Conservation (phyloP, 2,113 vertebrate genomes). For the Odobenus rosmarus region DNA sequence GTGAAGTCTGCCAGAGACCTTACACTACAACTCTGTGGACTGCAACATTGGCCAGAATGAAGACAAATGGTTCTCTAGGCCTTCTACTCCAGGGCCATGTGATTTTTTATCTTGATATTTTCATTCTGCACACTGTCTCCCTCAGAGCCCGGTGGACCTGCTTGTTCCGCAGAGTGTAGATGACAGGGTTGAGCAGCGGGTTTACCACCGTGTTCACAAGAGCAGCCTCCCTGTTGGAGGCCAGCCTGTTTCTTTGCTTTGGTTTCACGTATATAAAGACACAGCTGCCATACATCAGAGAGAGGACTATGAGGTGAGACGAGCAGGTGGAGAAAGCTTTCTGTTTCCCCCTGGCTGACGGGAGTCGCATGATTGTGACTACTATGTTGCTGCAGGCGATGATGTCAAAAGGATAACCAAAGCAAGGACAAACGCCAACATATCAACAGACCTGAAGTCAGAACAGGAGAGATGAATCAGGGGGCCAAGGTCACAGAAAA, state of each 20-base stretch:
- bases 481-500: conserved; percentile 17
- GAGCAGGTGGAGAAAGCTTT: too few relatives aligned
- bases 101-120: not conserved
- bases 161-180: conserved; percentile 63
- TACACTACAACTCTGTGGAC: fast-evolving
- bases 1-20: not conserved
- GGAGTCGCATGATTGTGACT: not conserved
- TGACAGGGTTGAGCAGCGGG: not conserved
- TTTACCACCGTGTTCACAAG: too few relatives aligned
- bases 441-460: not conserved
- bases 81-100: not conserved
- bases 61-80: not conserved
- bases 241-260: too few relatives aligned
- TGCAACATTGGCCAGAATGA: too few relatives aligned
- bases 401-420: not conserved
- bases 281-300: too few relatives aligned
- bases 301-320: too few relatives aligned
- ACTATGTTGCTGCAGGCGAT: not conserved
- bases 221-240: too few relatives aligned
- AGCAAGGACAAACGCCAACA: not conserved
- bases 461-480: conserved; percentile 26
- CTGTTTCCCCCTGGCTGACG: too few relatives aligned
- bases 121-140: not conserved
- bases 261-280: too few relatives aligned
- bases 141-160: conserved; percentile 50